Evolutionary conservation across 2,113 vertebrate species (phyloP).

Genomic region (Brachyhypopomus gauderio): DNA sequence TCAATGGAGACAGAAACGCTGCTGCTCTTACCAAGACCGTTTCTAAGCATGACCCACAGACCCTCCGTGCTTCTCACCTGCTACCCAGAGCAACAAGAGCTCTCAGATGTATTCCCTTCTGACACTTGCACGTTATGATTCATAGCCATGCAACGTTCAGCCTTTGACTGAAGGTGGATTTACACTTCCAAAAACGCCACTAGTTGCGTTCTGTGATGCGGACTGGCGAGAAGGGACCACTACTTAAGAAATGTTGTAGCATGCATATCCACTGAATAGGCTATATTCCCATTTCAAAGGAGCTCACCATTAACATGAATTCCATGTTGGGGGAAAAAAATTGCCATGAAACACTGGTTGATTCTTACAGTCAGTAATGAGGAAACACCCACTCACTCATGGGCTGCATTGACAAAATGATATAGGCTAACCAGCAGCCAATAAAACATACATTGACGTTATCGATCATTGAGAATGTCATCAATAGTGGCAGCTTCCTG

Average conservation of each 20-base stretch:
- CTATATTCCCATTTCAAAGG: not conserved
- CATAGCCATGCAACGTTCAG: conserved; percentile 33
- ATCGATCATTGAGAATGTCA: not conserved
- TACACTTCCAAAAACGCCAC: conserved; percentile 37
- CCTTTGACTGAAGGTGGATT: conserved; percentile 18
- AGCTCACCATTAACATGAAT: not conserved
- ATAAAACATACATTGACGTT: not conserved
- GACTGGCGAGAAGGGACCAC: conserved; percentile 4
- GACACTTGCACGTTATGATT: conserved; percentile 53
- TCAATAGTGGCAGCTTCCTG: not conserved
- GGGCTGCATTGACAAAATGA: conserved; percentile 2
- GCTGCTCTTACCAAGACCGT: conserved; percentile 9
- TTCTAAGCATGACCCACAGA: conserved; percentile 29
- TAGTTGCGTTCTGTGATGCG: conserved; percentile 39
- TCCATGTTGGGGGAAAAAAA: not conserved
- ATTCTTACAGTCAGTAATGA: not conserved
- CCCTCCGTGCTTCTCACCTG: conserved; percentile 3
- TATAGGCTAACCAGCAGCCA: not conserved
- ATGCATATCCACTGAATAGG: not conserved
- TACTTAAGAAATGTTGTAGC: not conserved
- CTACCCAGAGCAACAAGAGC: conserved; percentile 32
- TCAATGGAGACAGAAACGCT: conserved; percentile 1
- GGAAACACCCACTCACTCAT: not conserved
- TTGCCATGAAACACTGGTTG: not conserved
- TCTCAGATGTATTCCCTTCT: conserved; percentile 39